These are phyloP conservation scores for Eupeodes corollae DNA, from an alignment of 1,140 invertebrate species.

Conservation along the genomic window DNA sequence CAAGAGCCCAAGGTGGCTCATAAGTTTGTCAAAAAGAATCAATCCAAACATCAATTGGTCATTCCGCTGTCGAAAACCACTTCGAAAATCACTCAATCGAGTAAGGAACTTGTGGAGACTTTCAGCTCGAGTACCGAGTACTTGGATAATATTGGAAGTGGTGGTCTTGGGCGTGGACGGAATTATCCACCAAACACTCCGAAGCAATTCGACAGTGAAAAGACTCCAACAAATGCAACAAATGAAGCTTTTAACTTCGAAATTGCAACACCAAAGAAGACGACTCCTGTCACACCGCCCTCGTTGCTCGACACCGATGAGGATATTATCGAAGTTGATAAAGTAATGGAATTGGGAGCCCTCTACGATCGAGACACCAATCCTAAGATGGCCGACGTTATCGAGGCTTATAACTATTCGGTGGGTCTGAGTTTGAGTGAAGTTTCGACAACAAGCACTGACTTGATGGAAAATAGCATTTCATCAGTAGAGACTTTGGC, in stretches of 20 bases:
- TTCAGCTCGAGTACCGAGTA: slow-evolving; percentile 25
- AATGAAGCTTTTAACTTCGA: slow-evolving; percentile 21
- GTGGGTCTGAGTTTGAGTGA: too few species aligned
- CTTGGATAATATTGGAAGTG: slow-evolving; percentile 10
- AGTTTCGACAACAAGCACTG: too few species aligned
- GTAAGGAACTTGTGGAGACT: slow-evolving; percentile 31
- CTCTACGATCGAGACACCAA: too few species aligned
- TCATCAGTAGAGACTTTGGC: too few species aligned
- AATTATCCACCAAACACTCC: slow-evolving; percentile 4
- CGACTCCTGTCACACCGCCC: too few species aligned
- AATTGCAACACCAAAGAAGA: neutral
- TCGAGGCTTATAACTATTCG: too few species aligned
- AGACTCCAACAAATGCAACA: slow-evolving; percentile 25
- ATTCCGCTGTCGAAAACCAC: slow-evolving; percentile 33
- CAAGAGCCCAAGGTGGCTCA: neutral
- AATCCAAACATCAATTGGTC: slow-evolving; percentile 17
- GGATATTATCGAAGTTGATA: too few species aligned
- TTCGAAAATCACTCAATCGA: slow-evolving; percentile 30
- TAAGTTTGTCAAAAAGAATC: neutral
- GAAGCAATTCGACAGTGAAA: slow-evolving; percentile 19
- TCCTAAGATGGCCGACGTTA: too few species aligned
- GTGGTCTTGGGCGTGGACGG: neutral
- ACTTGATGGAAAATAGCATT: too few species aligned
- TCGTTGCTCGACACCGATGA: too few species aligned
- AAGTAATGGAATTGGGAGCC: too few species aligned